These are phyloP conservation scores for Euzophera pinguis DNA, from an alignment of 2,888 invertebrate genomes.

Conservation along the genomic window DNA sequence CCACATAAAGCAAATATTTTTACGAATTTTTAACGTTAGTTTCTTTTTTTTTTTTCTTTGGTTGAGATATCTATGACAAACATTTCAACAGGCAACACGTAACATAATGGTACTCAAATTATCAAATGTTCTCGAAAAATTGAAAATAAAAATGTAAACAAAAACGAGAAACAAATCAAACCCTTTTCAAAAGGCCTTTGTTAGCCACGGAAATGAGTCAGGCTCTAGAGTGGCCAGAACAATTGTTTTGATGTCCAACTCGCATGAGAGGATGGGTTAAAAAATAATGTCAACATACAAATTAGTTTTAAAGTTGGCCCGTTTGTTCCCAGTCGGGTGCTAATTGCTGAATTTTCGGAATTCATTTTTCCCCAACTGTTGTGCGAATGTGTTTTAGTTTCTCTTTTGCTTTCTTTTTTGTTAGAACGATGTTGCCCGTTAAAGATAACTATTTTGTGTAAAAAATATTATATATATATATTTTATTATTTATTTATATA, in stretches of 20 bases:
- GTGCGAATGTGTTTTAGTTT: background rate
- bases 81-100: no score
- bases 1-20: no score
- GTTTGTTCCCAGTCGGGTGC: background rate
- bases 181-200: constrained; percentile 23
- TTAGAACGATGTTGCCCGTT: no score
- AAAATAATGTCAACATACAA: constrained; percentile 6
- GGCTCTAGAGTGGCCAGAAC: constrained; percentile 19
- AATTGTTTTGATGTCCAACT: constrained; percentile 16
- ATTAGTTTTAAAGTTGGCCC: constrained; percentile 9
- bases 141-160: constrained; percentile 15
- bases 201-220: constrained; percentile 19
- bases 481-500: no score
- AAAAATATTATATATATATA: no score
- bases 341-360: constrained; percentile 5
- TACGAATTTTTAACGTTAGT: no score
- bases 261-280: background rate
- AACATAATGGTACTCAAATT: no score
- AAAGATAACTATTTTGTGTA: no score
- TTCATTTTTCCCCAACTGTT: constrained; percentile 3
- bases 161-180: constrained; percentile 22
- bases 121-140: no score
- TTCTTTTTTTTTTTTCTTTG: no score
- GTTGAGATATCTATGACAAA: no score
- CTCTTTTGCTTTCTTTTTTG: no score